Conservation (phyloP, 35 echinoderm and acorn worm genomes). For the Apostichopus japonicus region DNA sequence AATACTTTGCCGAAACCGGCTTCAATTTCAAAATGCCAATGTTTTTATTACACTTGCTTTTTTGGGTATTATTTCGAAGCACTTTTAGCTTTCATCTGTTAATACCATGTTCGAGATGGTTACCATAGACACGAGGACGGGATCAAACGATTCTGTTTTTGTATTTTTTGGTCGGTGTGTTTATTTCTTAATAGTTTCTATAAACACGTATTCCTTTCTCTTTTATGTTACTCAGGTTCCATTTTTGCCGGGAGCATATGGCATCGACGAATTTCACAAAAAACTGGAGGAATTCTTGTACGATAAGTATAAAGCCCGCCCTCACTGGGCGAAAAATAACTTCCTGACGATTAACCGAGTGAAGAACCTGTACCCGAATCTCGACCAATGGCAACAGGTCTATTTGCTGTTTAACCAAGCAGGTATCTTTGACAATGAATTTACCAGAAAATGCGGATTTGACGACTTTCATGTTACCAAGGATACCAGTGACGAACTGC, state of each 20-base stretch:
- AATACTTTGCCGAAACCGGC: neutral
- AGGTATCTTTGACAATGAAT: conserved; percentile 90
- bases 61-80: neutral
- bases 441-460: conserved; percentile 90
- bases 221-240: conserved; percentile 67
- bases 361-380: conserved; percentile 74
- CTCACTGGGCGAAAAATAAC: conserved; percentile 95
- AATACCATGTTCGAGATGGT: neutral
- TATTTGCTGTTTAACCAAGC: conserved; percentile 80
- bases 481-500: conserved; percentile 3
- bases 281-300: conserved; percentile 88
- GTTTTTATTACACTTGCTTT: neutral
- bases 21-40: neutral
- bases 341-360: conserved; percentile 81
- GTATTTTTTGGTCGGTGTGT: neutral
- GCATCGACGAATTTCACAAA: conserved; percentile 88
- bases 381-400: conserved; percentile 81
- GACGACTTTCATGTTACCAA: conserved; percentile 72
- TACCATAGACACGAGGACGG: neutral
- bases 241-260: conserved; percentile 87
- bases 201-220: neutral
- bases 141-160: neutral
- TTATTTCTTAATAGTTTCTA: neutral
- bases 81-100: neutral
- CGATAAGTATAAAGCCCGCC: conserved; percentile 75